phyloP scores from a whole-genome alignment of 2,797 vertebrate species.

The Chromis chromis region DNA sequence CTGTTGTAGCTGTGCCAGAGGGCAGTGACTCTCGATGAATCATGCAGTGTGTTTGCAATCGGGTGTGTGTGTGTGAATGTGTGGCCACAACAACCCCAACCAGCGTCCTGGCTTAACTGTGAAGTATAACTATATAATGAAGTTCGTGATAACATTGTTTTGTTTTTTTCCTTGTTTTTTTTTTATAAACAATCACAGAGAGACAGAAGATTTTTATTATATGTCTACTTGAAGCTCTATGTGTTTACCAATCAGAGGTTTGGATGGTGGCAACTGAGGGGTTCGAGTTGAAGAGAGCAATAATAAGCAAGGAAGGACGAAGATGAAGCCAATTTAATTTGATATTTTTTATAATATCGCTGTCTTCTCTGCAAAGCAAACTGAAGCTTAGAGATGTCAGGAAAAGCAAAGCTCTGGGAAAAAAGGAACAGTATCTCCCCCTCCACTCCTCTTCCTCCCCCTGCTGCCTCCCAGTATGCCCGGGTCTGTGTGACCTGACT shows the following conservation, averaged over 20 bases:
- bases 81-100: slow-evolving; percentile 72
- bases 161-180: slow-evolving; percentile 54
- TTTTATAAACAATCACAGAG: slow-evolving; percentile 58
- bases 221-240: slow-evolving; percentile 54
- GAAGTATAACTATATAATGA: slow-evolving; percentile 69
- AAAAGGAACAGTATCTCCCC: slow-evolving; percentile 57
- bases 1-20: slow-evolving; percentile 67
- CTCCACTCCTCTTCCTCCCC: slow-evolving; percentile 43
- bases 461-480: slow-evolving; percentile 55
- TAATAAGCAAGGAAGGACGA: slow-evolving; percentile 64
- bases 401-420: slow-evolving; percentile 36
- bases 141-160: slow-evolving; percentile 42
- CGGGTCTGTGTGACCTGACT: slow-evolving; percentile 71
- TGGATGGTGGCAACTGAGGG: slow-evolving; percentile 47
- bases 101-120: slow-evolving; percentile 76
- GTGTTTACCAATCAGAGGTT: slow-evolving; percentile 64
- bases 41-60: slow-evolving; percentile 47
- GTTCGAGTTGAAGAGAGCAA: slow-evolving; percentile 70
- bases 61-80: slow-evolving; percentile 29
- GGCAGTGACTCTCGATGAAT: slow-evolving; percentile 60
- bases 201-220: slow-evolving; percentile 51
- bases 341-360: slow-evolving; percentile 60
- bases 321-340: slow-evolving; percentile 58
- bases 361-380: slow-evolving; percentile 49
- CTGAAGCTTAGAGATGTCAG: slow-evolving; percentile 11